Conservation (phyloP, 2,113 vertebrate species). For the Lipophrys pholis region DNA sequence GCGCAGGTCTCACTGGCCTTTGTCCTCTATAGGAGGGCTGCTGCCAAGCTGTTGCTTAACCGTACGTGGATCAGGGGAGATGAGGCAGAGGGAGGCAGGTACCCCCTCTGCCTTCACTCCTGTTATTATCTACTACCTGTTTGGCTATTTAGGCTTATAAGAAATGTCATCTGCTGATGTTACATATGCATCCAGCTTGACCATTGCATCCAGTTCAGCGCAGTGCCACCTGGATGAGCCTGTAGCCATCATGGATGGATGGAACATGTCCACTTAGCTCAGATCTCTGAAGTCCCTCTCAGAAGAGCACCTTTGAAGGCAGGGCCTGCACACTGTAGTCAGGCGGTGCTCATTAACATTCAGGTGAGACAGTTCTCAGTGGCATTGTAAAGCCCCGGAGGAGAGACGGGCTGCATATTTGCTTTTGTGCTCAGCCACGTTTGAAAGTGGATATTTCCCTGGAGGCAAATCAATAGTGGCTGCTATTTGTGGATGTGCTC, state of each 20-base stretch:
- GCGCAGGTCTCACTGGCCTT: background rate
- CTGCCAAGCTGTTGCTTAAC: slow-evolving; percentile 33
- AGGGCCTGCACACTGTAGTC: slow-evolving; percentile 13
- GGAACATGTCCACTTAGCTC: background rate
- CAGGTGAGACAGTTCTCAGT: slow-evolving; percentile 43
- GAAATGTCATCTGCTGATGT: too few relatives aligned
- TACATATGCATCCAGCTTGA: too few relatives aligned
- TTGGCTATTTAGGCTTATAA: too few relatives aligned
- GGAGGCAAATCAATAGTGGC: slow-evolving; percentile 52
- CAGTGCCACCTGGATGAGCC: too few relatives aligned
- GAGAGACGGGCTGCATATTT: slow-evolving; percentile 9
- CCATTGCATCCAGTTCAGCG: too few relatives aligned
- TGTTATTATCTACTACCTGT: too few relatives aligned
- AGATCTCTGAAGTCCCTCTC: background rate
- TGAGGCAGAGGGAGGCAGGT: background rate
- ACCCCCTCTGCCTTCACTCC: slow-evolving; percentile 2
- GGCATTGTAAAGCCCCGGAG: background rate
- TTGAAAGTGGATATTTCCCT: slow-evolving; percentile 6
- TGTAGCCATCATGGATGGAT: too few relatives aligned
- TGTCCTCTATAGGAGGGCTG: background rate
- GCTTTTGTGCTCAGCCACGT: background rate
- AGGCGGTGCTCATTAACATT: slow-evolving; percentile 58
- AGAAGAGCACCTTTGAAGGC: slow-evolving; percentile 1
- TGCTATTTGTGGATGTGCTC: slow-evolving; percentile 45
- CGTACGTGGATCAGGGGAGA: background rate